Evolutionary conservation across 2,113 vertebrate species (phyloP), one percentile per base, ranked within the genome.

Genomic region (Macquaria ambigua): DNA sequence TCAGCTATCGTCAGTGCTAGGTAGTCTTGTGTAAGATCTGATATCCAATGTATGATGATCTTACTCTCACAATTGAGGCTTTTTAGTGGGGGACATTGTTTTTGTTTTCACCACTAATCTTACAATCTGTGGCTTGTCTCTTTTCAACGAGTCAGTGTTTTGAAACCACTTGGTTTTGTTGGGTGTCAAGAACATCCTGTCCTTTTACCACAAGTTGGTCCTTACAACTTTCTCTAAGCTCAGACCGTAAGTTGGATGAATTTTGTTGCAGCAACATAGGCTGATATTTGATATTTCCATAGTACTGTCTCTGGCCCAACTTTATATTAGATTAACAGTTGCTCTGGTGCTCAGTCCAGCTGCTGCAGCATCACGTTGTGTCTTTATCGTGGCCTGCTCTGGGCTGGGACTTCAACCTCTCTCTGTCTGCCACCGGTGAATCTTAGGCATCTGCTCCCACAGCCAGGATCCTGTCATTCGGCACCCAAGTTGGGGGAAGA

Each of bases 381-480:
- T 59, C 39, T 61, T 85, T 56, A 67, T 75, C 63, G 6, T 75
- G 23, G 39, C 43, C 23, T 52, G 4, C 76, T 85, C 63, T 31
- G 48, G 23, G 34, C 18, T 77, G 39, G 23, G 4, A 58, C 76
- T 56, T 78, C 34, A 16, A 34, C 56, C 34, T 39, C 48, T 34
- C 43, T 58, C 23, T 52, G 14, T 69, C 74, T 46, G 61, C 63
- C 74, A 61, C 18, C 18, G 41, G 52, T 55, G 62, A 79, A 80
- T 87, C 70, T 69, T 4, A 64, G 58, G 41, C 53, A 74, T 77
- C 63, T 25, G 37, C 62, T 83, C 61, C 67, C 56, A 81, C 74
- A 56, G 23, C 80, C 82, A 82, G 48, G 25, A 69, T 59, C 77
- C 56, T 63, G 31, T 81, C 71, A 75, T 52, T 79, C 56, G 77